Evolutionary conservation across 1,140 invertebrate species (phyloP).

Genomic region (Euura saliciscinereae): DNA sequence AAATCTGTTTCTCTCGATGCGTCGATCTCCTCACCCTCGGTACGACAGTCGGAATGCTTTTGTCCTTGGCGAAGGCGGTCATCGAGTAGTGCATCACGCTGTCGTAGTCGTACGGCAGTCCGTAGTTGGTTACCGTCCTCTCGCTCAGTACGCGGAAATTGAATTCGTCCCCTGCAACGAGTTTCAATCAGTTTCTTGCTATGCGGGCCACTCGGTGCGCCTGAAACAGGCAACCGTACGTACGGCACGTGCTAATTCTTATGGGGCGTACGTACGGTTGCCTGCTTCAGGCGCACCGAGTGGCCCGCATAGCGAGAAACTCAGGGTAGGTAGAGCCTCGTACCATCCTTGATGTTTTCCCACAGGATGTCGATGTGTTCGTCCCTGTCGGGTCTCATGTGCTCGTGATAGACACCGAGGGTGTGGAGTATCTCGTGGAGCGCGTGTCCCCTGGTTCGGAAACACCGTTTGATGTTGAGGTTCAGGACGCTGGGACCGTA

Average conservation of each 20-base stretch:
- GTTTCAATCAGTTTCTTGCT: no score
- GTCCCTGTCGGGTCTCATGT: slow-evolving; percentile 62
- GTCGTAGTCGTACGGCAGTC: slow-evolving; percentile 54
- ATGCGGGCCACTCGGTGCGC: no score
- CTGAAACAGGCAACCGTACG: no score
- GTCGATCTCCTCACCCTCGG: slow-evolving; percentile 24
- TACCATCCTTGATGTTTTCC: slow-evolving; percentile 59
- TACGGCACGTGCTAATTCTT: no score
- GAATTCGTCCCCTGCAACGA: slow-evolving; percentile 27
- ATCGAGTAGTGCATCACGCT: slow-evolving; percentile 62
- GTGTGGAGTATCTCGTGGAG: slow-evolving; percentile 65
- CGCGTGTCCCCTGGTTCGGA: slow-evolving; percentile 51
- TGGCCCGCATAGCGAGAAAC: no score
- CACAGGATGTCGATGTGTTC: slow-evolving; percentile 59
- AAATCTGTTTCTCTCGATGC: no score
- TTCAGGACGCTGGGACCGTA: slow-evolving; percentile 19
- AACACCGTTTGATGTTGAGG: slow-evolving; percentile 31
- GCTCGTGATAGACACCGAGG: slow-evolving; percentile 65
- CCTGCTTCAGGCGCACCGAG: no score
- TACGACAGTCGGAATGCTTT: slow-evolving; percentile 31
- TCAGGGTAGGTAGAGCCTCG: no score
- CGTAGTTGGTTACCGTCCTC: slow-evolving; percentile 34
- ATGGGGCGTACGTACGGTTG: no score
- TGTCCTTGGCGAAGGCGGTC: slow-evolving; percentile 56
- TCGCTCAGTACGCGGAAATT: slow-evolving; percentile 44